These are phyloP conservation scores for Aphodius sticticus DNA, from an alignment of 2,888 invertebrate genomes.

Conservation along the genomic window DNA sequence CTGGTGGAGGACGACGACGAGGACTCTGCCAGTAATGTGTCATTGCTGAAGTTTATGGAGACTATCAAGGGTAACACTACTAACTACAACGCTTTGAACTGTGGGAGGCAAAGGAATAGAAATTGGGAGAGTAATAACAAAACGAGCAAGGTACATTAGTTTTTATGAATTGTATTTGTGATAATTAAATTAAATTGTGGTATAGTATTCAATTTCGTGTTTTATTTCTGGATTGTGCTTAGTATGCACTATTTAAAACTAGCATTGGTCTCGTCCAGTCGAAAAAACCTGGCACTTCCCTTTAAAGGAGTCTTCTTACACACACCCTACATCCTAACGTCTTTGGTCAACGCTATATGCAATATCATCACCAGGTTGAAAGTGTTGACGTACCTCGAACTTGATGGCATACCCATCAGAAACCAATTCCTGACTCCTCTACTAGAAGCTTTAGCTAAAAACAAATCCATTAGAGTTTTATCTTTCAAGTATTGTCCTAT, in stretches of 20 bases:
- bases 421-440: slow-evolving; percentile 67
- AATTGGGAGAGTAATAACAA: slow-evolving; percentile 18
- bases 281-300: too few species aligned
- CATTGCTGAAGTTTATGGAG: slow-evolving; percentile 53
- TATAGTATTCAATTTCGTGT: too few species aligned
- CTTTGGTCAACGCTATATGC: slow-evolving; percentile 70
- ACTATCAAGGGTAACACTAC: slow-evolving; percentile 45
- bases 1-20: slow-evolving; percentile 35
- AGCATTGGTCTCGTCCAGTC: too few species aligned
- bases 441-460: slow-evolving; percentile 67
- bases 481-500: slow-evolving; percentile 74
- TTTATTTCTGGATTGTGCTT: too few species aligned
- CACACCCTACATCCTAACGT: slow-evolving; percentile 74
- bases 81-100: slow-evolving; percentile 16
- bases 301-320: slow-evolving; percentile 60
- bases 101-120: slow-evolving; percentile 17
- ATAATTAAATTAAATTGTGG: background rate
- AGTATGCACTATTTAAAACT: too few species aligned
- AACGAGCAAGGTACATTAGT: slow-evolving; percentile 15
- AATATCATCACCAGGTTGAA: slow-evolving; percentile 71
- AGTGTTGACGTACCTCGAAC: slow-evolving; percentile 67
- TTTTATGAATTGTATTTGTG: background rate
- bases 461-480: slow-evolving; percentile 71
- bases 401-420: slow-evolving; percentile 77
- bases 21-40: slow-evolving; percentile 50